Evolutionary conservation across 2,113 vertebrate species (phyloP), one percentile per base, ranked within the genome.

Genomic region (Cynoglossus semilaevis): DNA sequence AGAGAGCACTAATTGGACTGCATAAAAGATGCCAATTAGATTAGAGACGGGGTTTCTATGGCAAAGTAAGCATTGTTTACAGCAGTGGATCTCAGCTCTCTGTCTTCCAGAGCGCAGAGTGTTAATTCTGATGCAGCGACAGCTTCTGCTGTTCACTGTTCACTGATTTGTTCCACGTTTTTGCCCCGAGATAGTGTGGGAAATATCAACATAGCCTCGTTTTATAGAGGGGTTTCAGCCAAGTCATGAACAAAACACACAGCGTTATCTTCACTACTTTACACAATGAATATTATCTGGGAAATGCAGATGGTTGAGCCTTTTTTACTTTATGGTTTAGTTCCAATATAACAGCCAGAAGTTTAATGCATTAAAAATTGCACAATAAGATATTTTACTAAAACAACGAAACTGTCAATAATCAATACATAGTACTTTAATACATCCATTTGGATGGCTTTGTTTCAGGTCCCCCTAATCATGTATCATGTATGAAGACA

Each of bases 1-100:
- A 4, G 60, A 62, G 36, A 70, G 60, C 41, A 22, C 50, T 86
- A 51, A 79, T 82, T 64, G 13, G 36, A 63, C 67, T 58, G 79
- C 51, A 56, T 72, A 47, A 69, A 70, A 75, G 70, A 77, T 77
- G 80, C 55, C 70, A 68, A 73, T 79, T 15, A 69, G 62, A 75
- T 73, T 52, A 72, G 55, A 60, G 41, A 38, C 45, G 17, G 66
- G 64, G 22, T 29, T 29, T 64, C 60, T 38, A 42, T 46, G 47
- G 65, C 53, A 59, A 59, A 42, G 36, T 45, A 46, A 72, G 63
- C 48, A 35, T 45, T 67, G 73, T 83, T 77, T 72, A 58, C 61
- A 69, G 22, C 63, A 15, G 40, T 37, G 22, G 62, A 47, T 70
- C 51, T 51, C 22, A 42, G 38, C 4, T 41, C 38, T 41, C 8